Conservation (phyloP, 2,113 vertebrate species). For the Zosterops pallidus region DNA sequence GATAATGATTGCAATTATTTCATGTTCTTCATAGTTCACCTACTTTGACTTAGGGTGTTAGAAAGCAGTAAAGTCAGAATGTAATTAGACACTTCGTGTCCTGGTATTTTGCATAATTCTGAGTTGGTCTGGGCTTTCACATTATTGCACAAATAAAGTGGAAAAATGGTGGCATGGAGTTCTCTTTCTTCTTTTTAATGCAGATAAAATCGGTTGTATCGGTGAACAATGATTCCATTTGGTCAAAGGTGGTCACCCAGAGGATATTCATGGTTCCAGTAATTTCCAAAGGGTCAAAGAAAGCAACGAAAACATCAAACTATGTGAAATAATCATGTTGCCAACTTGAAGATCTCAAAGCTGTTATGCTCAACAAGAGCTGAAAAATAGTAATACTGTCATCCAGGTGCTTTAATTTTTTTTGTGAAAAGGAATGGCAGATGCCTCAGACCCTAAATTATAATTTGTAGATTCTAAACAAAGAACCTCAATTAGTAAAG, state of each 20-base stretch:
- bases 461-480: conserved; percentile 23
- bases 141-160: neutral
- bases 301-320: neutral
- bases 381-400: neutral
- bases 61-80: neutral
- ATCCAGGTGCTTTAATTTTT: conserved; percentile 20
- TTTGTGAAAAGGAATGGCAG: neutral
- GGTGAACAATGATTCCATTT: rapidly evolving
- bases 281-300: neutral
- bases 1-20: neutral
- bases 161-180: neutral
- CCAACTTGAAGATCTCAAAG: neutral
- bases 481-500: conserved; percentile 47
- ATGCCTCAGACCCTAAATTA: neutral
- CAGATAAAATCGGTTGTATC: neutral
- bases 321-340: neutral
- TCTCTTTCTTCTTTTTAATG: neutral
- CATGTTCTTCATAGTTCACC: neutral
- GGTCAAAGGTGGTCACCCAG: neutral
- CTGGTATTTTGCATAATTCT: neutral
- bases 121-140: neutral
- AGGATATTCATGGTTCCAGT: neutral
- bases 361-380: neutral
- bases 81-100: neutral
- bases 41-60: neutral